phyloP scores from a whole-genome alignment of 2,113 vertebrate species.

The Platysteira castanea region DNA sequence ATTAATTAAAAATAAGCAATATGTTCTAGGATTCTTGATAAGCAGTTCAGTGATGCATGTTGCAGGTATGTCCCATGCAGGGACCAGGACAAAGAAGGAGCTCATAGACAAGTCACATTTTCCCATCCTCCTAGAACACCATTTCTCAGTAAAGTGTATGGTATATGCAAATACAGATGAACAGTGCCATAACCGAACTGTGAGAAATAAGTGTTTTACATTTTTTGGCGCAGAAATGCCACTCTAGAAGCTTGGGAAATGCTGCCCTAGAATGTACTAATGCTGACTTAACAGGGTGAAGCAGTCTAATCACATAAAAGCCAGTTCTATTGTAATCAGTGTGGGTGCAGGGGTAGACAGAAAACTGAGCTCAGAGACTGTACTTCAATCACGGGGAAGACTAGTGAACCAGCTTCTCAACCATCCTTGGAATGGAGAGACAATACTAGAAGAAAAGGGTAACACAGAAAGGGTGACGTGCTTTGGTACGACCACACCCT shows the following conservation, averaged over 20 bases:
- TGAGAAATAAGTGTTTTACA: not conserved
- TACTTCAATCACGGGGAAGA: not conserved
- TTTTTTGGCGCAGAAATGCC: not conserved
- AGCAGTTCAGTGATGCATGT: not conserved
- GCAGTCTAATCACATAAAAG: not conserved
- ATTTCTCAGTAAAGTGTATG: not conserved
- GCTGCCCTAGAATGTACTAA: not conserved
- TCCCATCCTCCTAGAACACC: not conserved
- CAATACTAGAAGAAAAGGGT: not conserved
- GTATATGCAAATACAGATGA: not conserved
- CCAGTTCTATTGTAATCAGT: not conserved
- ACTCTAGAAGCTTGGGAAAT: not conserved
- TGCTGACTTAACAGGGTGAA: not conserved
- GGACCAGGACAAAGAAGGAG: conserved; percentile 35
- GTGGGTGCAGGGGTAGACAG: not conserved
- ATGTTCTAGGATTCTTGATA: not conserved
- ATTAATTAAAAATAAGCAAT: not conserved
- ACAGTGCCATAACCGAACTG: not conserved
- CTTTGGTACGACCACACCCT: conserved; percentile 21
- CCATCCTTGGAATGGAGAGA: not conserved
- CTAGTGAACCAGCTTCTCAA: not conserved
- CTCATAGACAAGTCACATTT: conserved; percentile 46
- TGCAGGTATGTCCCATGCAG: conserved; percentile 14
- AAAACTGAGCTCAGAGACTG: not conserved
- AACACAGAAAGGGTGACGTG: not conserved